Evolutionary conservation across 2,888 invertebrate genomes (phyloP), one percentile per base, ranked within the genome.

Genomic region (Salpingus planirostris): DNA sequence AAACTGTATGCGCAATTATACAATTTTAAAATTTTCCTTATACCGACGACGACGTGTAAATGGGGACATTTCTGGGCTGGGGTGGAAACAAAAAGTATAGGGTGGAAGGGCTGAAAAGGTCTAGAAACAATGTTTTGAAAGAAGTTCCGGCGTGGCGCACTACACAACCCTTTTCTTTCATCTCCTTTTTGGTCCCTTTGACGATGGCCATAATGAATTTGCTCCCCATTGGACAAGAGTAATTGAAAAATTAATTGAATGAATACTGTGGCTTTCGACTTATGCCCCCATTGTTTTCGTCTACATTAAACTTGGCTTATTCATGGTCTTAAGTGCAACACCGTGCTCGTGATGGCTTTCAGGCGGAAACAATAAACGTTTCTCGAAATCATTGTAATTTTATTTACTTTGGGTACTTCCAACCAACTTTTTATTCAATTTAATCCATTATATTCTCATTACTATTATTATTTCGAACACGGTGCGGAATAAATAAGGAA

Each of bases 201-300:
- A 6, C 18, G 8, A 8, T 24, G 10, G 8, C 8, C 24, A 24
- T 24, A 45, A 47, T 51, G 53, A 55, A 58, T 57, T 57, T 58
- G 55, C 52, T 53, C 56, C 55, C 55, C 33, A 54, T 54, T 56
- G 50, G 55, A 52, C 52, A 50, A 49, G 47, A 57, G 58, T 57
- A 60, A 62, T 60, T 62, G 60, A 60, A 60, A 62, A 60, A 59
- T 59, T 60, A 60, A 62, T 61, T 58, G 55, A 60, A 60, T 57
- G 55, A 59, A 57, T 57, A 56, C 54, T 56, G 59, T 56, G 59
- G 59, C 57, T 59, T 58, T 61, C 57, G 57, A 57, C 57, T 59
- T 37, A 38, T n/a, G n/a, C n/a, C 39, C 47, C 23, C 39, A 52
- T 55, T 56, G 50, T 55, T 36, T 43, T 38, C 35, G 49, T 33